These are phyloP conservation scores for Brachycybe producta DNA, from an alignment of 2,888 invertebrate species.

Conservation along the genomic window DNA sequence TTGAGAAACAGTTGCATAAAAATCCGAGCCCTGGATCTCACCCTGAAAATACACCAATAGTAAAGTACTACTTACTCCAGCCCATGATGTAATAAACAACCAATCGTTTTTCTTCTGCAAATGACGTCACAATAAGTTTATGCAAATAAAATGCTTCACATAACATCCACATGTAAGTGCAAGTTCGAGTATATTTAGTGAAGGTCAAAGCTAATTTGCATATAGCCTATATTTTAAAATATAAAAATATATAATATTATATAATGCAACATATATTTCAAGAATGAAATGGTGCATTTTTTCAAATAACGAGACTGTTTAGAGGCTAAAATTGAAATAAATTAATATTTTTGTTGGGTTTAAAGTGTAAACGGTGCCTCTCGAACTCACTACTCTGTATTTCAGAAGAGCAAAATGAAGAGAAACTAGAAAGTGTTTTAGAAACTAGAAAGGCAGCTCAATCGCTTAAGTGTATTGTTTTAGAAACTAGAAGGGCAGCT, in stretches of 20 bases:
- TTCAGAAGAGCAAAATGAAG: no score
- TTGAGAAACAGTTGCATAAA: no score
- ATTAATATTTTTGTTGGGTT: no score
- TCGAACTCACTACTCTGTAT: no score
- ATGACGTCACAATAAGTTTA: conserved; percentile 36
- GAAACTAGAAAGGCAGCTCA: no score
- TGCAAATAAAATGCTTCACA: conserved; percentile 40
- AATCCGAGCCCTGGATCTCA: not conserved
- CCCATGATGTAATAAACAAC: conserved; percentile 36
- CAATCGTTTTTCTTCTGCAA: conserved; percentile 34
- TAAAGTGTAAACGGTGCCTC: no score
- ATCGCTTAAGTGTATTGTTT: no score
- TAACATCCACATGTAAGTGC: conserved; percentile 42
- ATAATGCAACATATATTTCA: not conserved
- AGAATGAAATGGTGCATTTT: no score
- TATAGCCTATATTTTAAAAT: conserved; percentile 18
- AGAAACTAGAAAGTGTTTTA: no score
- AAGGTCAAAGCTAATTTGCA: conserved; percentile 21
- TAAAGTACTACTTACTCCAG: conserved; percentile 37
- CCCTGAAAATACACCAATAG: not conserved
- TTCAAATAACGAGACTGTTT: no score
- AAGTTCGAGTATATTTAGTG: conserved; percentile 31
- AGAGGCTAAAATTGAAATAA: no score
- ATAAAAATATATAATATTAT: not conserved
- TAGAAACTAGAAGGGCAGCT: no score